Evolutionary conservation across 92 coral and sea anemone species (phyloP).

Genomic region (Epizoanthus scotinus): DNA sequence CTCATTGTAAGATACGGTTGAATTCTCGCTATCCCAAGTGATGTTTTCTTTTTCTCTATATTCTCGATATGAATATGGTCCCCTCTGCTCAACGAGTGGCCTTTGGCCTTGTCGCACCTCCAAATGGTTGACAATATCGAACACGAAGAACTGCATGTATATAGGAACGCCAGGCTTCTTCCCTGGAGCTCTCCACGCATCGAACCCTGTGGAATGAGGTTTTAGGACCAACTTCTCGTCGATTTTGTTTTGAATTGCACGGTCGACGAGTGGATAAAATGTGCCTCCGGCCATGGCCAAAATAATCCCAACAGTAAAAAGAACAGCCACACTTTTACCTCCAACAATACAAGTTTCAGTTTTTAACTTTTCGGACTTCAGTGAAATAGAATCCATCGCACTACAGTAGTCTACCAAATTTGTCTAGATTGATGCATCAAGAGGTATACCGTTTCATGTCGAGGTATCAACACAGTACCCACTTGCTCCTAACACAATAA

Average conservation of each 20-base stretch:
- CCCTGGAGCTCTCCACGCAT: conserved; percentile 67
- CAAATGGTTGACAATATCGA: conserved; percentile 57
- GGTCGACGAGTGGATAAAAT: conserved; percentile 66
- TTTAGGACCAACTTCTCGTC: conserved; percentile 64
- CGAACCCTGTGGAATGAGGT: conserved; percentile 66
- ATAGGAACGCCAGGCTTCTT: conserved; percentile 69
- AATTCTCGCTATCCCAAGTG: conserved; percentile 64
- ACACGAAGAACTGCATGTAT: conserved; percentile 76
- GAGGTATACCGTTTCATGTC: no score
- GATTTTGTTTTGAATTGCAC: conserved; percentile 71
- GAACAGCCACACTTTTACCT: conserved; percentile 68
- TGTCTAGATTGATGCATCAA: no score
- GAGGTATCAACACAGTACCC: no score
- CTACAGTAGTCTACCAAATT: no score
- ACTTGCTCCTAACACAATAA: no score
- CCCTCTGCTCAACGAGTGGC: conserved; percentile 70
- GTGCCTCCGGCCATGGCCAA: conserved; percentile 60
- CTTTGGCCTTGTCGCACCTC: conserved; percentile 61
- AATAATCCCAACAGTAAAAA: conserved; percentile 70
- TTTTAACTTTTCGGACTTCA: background rate
- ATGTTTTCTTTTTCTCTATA: conserved; percentile 73
- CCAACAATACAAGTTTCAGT: conserved; percentile 64
- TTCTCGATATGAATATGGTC: conserved; percentile 92
- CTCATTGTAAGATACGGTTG: conserved; percentile 83
- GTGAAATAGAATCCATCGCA: conserved; percentile 27